These are phyloP conservation scores for Brachyptera risi DNA, from an alignment of 2,888 invertebrate genomes.

Conservation along the genomic window DNA sequence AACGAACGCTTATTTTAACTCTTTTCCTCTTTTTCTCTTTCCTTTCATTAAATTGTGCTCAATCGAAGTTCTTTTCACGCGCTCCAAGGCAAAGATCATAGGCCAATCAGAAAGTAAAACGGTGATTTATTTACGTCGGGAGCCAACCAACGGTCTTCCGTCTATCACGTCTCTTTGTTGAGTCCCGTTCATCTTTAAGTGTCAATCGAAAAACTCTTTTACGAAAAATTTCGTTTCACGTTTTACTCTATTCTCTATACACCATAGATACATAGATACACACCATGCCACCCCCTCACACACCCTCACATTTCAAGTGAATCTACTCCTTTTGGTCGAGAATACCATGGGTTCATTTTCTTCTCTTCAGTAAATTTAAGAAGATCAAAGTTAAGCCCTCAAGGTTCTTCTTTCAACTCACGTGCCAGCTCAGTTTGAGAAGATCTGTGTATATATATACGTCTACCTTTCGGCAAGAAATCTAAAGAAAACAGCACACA, in stretches of 20 bases:
- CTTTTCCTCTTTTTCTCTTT: background rate
- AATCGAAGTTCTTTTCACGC: slow-evolving; percentile 4
- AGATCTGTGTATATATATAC: no score
- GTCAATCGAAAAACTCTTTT: slow-evolving; percentile 1
- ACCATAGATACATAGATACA: no score
- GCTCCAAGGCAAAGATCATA: slow-evolving; percentile 1
- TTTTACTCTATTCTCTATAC: no score
- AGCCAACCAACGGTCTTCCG: background rate
- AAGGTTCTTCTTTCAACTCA: slow-evolving; percentile 3
- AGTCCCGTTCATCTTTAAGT: background rate
- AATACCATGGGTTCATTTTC: background rate
- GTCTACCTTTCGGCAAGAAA: no score
- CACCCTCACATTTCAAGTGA: background rate
- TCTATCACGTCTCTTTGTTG: no score
- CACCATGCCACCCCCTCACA: no score
- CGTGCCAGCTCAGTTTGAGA: no score
- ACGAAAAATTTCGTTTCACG: background rate
- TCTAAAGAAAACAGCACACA: no score
- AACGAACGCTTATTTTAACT: no score
- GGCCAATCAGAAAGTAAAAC: background rate
- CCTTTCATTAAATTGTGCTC: background rate
- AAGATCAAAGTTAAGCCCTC: background rate
- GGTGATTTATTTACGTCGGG: slow-evolving; percentile 1
- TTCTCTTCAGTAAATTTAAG: slow-evolving; percentile 2
- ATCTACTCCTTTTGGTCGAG: background rate